Percentiles rank a stretch among this genome's conserved stretches.
phyloP scores from a whole-genome alignment of 2,888 invertebrate genomes.

The Cryptosula pallasiana region DNA sequence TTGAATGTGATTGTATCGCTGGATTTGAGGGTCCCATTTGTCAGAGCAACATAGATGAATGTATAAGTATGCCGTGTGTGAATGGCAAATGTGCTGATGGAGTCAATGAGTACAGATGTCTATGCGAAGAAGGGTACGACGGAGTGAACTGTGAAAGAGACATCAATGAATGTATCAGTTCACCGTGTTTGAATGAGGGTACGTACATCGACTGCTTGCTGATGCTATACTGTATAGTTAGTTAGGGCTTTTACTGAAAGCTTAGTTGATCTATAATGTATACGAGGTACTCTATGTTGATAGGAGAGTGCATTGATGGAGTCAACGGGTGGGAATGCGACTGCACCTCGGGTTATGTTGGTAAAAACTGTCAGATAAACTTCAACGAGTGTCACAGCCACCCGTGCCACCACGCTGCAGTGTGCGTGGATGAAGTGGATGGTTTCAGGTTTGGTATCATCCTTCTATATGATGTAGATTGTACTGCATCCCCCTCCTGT shows the following conservation, averaged over 20 bases:
- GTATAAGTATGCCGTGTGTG: conserved; percentile 14
- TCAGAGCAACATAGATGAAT: conserved; percentile 25
- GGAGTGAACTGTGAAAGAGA: conserved; percentile 27
- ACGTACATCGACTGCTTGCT: neutral
- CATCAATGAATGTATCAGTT: conserved; percentile 21
- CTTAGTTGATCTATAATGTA: no score
- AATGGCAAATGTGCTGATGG: conserved; percentile 27
- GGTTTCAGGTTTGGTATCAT: conserved; percentile 80
- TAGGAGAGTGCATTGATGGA: conserved; percentile 34
- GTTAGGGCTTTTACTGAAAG: no score
- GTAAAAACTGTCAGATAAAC: conserved; percentile 35
- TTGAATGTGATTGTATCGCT: neutral
- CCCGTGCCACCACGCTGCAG: conserved; percentile 56
- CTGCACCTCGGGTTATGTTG: conserved; percentile 34
- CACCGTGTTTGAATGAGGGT: conserved; percentile 17
- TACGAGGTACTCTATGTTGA: no score
- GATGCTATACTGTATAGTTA: no score
- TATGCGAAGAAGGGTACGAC: conserved; percentile 26
- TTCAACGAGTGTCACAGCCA: conserved; percentile 40
- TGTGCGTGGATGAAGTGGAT: conserved; percentile 60
- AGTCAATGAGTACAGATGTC: conserved; percentile 24
- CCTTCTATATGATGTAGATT: no score
- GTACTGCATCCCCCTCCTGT: no score
- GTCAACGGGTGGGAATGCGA: conserved; percentile 40
- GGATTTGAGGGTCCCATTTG: conserved; percentile 27